Base-by-base conservation (phyloP, 2,888 invertebrate genomes). In the Deroplatys truncata region DNA sequence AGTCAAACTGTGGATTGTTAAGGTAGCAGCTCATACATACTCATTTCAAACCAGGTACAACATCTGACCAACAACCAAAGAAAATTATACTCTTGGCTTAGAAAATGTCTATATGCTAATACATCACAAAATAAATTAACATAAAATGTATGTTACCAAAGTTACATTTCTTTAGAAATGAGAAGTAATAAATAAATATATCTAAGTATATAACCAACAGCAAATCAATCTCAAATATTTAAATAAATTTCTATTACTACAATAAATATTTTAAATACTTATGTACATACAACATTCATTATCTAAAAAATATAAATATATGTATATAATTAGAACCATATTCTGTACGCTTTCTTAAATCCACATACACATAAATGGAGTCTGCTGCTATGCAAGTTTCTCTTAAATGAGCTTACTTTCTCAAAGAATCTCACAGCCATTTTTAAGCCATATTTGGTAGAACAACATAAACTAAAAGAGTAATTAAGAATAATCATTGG, bases 261-360 rank as follows among this genome's bases (percentile, higher is more conserved):
- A 90, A 90, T 90, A 89, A 90, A 90, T 90, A 90, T 87, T 89
- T 89, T 90, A 89, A 90, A 89, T 90, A 90, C 84, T n/a, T 90
- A 88, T 89, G 88, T 88, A 89, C 82, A 87, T 82, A 87, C 15
- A 29, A 31, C 31, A 82, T 82, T 83, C 31, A 82, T 82, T 87
- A 87, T 35, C 35, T 85, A 43, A 28, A 35, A 85, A 29, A 87
- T 87, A 82, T 82, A 43, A 43, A 43, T 43, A 13, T 43, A 43
- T 43, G 15, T 9, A 84, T 84, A 84, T 31, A 82, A 72, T 87
- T 56, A 86, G 25, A 87, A 56, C 49, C 72, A 87, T 72, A 82
- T 56, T 82, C 56, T 72, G 56, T 72, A 20, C 15, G 16, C 56
- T 72, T 72, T 72, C 56, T 20, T 72, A 72, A 25, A 25, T 72